These are phyloP conservation scores for Trichonephila inaurata DNA, from an alignment of 1,140 invertebrate genomes.

Conservation along the genomic window DNA sequence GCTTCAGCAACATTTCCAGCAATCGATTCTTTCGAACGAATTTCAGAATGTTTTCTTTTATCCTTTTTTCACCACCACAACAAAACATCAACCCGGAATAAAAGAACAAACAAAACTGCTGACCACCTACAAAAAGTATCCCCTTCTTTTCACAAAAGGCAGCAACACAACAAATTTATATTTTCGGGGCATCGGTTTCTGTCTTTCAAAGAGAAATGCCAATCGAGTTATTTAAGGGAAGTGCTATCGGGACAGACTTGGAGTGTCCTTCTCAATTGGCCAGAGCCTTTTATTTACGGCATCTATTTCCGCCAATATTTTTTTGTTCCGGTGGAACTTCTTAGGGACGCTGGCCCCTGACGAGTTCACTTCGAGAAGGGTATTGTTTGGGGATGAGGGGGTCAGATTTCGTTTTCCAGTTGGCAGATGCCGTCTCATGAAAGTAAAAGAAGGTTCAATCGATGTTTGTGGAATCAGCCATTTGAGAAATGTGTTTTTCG, in stretches of 20 bases:
- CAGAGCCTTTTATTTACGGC: constrained; percentile 53
- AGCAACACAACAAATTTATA: constrained; percentile 47
- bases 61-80: not conserved
- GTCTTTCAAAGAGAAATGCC: constrained; percentile 51
- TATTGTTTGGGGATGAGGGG: not conserved
- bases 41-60: not conserved
- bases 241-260: constrained; percentile 28
- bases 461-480: not conserved
- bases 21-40: not conserved
- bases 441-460: not conserved
- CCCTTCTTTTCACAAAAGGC: constrained; percentile 23
- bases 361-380: not conserved
- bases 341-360: not conserved
- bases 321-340: not conserved
- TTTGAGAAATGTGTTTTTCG: not conserved
- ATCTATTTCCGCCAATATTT: constrained; percentile 53
- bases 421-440: not conserved
- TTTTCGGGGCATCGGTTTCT: constrained; percentile 41
- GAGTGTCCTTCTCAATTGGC: constrained; percentile 4
- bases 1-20: not conserved
- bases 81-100: constrained; percentile 10
- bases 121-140: constrained; percentile 24
- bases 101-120: not conserved
- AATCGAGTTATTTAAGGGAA: constrained; percentile 72
- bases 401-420: not conserved